A percentile compares a stretch with the other conserved stretches of the same genome.
These are phyloP conservation scores for Alosa alosa DNA, from an alignment of 2,113 vertebrate genomes.

Conservation along the genomic window DNA sequence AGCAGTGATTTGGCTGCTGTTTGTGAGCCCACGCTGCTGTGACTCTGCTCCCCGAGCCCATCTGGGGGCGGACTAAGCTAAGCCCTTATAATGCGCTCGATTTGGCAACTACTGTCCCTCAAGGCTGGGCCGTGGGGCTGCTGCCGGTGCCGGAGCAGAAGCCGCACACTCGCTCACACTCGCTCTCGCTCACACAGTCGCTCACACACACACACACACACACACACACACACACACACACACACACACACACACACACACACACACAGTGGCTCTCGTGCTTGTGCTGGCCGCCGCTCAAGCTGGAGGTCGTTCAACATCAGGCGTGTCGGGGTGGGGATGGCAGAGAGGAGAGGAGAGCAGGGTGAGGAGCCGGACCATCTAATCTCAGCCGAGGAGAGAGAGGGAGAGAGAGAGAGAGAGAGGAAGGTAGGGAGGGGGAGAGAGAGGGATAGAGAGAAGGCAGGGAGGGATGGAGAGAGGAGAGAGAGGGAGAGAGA, in stretches of 20 bases:
- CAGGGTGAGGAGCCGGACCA: conserved; percentile 20
- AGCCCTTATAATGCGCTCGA: conserved; percentile 70
- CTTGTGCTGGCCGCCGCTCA: conserved; percentile 56
- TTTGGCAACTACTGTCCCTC: conserved; percentile 68
- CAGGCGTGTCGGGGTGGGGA: conserved; percentile 47
- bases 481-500: not conserved
- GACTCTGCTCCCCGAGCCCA: conserved; percentile 61
- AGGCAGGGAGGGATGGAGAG: not conserved
- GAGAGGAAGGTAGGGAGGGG: not conserved
- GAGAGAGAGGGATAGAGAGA: not conserved
- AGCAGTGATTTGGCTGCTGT: conserved; percentile 58
- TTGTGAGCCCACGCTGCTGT: conserved; percentile 47
- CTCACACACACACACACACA: not conserved
- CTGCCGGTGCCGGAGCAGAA: not conserved
- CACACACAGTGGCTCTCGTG: not conserved
- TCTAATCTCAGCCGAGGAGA: conserved; percentile 57
- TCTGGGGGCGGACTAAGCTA: conserved; percentile 66
- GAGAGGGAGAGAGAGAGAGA: not conserved
- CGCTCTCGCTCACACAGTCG: not conserved
- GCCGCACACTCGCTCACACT: not conserved
- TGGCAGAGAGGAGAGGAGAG: conserved; percentile 37
- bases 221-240: not conserved
- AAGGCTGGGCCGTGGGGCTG: conserved; percentile 55
- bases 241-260: not conserved
- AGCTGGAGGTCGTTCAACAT: conserved; percentile 66